Evolutionary conservation across 2,797 vertebrate genomes (phyloP).

Genomic region (Caiman crocodilus): DNA sequence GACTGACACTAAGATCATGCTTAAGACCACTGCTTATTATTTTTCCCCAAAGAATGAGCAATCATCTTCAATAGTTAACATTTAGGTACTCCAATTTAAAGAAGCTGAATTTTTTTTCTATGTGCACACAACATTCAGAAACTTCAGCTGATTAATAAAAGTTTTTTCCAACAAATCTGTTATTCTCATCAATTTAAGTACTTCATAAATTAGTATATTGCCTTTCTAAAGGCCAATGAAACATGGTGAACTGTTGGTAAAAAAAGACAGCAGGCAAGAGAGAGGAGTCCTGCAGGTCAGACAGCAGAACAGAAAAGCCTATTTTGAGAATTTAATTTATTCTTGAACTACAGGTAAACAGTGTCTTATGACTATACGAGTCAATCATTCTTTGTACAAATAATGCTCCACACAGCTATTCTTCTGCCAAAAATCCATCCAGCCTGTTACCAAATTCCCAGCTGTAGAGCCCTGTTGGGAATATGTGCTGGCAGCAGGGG

Average conservation of each 20-base stretch:
- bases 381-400: conserved; percentile 11
- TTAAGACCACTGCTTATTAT: background rate
- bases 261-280: background rate
- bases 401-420: conserved; percentile 34
- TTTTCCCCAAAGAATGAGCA: background rate
- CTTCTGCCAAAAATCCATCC: conserved; percentile 43
- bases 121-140: too few relatives aligned
- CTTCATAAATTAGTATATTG: fast-evolving
- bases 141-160: too few relatives aligned
- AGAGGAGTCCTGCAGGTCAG: background rate
- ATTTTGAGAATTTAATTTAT: background rate
- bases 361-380: background rate
- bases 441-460: background rate
- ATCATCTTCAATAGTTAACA: background rate
- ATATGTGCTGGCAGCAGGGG: too few relatives aligned
- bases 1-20: conserved; percentile 24
- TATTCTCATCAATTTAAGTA: background rate
- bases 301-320: background rate
- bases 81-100: background rate
- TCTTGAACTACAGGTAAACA: conserved; percentile 6
- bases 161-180: too few relatives aligned
- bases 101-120: background rate
- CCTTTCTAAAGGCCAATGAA: background rate
- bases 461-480: too few relatives aligned
- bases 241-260: background rate